Base-by-base conservation (phyloP, 2,113 vertebrate species). In the Tachysurus fulvidraco region DNA sequence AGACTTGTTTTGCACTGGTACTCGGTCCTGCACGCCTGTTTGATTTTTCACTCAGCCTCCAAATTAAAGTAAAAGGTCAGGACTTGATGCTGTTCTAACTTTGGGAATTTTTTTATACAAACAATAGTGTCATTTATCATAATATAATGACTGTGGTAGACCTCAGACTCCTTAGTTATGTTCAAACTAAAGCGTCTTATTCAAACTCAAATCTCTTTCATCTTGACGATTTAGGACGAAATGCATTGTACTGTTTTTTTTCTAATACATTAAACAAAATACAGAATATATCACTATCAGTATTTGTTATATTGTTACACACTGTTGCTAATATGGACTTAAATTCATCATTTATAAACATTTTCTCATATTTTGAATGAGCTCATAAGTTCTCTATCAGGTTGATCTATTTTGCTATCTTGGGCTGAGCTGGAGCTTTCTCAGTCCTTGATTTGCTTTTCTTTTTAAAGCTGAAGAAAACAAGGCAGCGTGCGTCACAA, bases 401-500 rank as follows among this genome's bases (percentile, higher is more conserved):
- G 25, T 16, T 28, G 25, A 41, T 83, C 60, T 79, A 44, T 44
- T 30, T 23, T 81, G 54, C 65, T 60, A 46, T 60, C 44, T 83
- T 64, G 55, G 86, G 28, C n/a, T 69, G 79, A 83, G 81, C 76
- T 76, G 44, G 23, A 71, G 54, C 69, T 28, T 69, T 89, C 84
- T 73, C 86, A 88, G 79, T 69, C 83, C 60, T 44, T 87, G 87
- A 85, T 60, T 87, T 81, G 83, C 67, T 84, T 86, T 90, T 92
- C 91, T 91, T 88, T 91, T 90, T 80, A 83, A 91, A 88, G 76
- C 85, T 73, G 84, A 89, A 87, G 89, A 92, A 94, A 93, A 95
- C 89, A 91, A 92, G 90, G 92, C 94, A 92, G 92, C 46, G 84
- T 71, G 41, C 67, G 87, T 92, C 91, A 92, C 83, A 73, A 89